These are phyloP conservation scores for Ectropis grisescens DNA, from an alignment of 1,140 invertebrate genomes.

Conservation along the genomic window DNA sequence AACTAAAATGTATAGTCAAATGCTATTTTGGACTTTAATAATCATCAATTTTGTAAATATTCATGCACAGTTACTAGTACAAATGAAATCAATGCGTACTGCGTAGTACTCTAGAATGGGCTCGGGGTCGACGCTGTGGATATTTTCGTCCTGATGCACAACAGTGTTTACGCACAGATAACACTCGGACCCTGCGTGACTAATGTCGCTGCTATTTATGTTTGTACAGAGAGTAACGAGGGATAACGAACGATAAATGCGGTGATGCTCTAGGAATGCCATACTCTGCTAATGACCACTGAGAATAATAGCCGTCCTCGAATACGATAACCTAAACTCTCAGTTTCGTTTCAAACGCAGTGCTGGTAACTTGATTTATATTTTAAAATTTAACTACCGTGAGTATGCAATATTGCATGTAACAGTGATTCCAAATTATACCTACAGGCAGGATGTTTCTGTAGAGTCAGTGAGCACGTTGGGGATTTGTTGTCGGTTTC, in stretches of 20 bases:
- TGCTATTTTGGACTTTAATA: too few relatives aligned
- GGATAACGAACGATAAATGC: conserved; percentile 35
- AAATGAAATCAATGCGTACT: too few relatives aligned
- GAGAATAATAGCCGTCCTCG: conserved; percentile 18
- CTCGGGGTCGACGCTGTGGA: background rate
- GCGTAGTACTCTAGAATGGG: too few relatives aligned
- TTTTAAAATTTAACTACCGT: background rate
- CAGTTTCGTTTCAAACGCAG: conserved; percentile 26
- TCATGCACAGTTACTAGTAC: too few relatives aligned
- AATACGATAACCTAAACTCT: conserved; percentile 18
- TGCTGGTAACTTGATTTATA: conserved; percentile 10
- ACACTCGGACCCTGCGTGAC: conserved; percentile 26
- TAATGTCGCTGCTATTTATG: conserved; percentile 35
- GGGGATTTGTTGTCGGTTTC: background rate
- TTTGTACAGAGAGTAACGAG: conserved; percentile 27
- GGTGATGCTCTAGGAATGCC: conserved; percentile 32
- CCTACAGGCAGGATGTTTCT: too few relatives aligned
- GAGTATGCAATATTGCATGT: background rate
- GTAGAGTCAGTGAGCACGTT: too few relatives aligned
- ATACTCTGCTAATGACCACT: conserved; percentile 24
- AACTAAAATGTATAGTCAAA: too few relatives aligned
- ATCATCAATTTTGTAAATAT: too few relatives aligned
- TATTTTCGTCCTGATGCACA: conserved; percentile 13
- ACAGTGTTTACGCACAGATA: conserved; percentile 23
- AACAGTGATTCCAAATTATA: background rate